Evolutionary conservation across 2,113 vertebrate species (phyloP).

Genomic region (Grantiella picta): DNA sequence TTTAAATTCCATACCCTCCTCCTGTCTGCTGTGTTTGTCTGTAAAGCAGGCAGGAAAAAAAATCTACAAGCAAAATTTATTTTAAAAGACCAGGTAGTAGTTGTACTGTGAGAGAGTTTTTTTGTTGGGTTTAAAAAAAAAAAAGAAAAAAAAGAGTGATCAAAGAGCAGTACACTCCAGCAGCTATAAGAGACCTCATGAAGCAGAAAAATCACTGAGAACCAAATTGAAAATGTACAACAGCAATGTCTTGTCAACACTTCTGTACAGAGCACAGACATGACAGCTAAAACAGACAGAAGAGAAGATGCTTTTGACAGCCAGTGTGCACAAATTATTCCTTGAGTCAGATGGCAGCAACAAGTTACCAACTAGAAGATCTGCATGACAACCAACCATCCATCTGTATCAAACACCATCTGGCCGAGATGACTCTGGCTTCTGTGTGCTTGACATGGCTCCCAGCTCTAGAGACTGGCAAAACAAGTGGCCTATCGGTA

Average conservation of each 20-base stretch:
- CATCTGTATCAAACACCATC: conserved; percentile 83
- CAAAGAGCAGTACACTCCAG: conserved; percentile 68
- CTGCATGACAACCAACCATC: conserved; percentile 84
- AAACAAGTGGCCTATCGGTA: conserved; percentile 78
- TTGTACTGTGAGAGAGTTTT: background rate
- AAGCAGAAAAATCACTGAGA: conserved; percentile 79
- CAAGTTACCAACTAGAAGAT: conserved; percentile 83
- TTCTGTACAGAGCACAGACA: conserved; percentile 85
- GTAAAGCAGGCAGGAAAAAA: conserved; percentile 1
- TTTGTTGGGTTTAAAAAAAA: background rate
- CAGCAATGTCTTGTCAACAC: conserved; percentile 86
- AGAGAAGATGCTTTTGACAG: conserved; percentile 86
- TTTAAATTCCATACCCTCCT: background rate
- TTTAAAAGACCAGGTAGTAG: conserved; percentile 47
- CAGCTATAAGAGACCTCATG: conserved; percentile 71
- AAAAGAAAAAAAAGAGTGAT: conserved; percentile 35
- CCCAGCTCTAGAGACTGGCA: conserved; percentile 76
- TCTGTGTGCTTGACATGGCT: conserved; percentile 79
- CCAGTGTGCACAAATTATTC: conserved; percentile 83
- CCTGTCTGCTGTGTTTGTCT: background rate
- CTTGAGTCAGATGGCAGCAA: conserved; percentile 85
- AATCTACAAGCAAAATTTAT: conserved; percentile 28
- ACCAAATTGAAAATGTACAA: conserved; percentile 85
- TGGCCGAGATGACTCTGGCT: conserved; percentile 80
- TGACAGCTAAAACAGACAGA: conserved; percentile 86